These are phyloP conservation scores for Paguma larvata DNA, from an alignment of 2,797 vertebrate species.

Conservation along the genomic window DNA sequence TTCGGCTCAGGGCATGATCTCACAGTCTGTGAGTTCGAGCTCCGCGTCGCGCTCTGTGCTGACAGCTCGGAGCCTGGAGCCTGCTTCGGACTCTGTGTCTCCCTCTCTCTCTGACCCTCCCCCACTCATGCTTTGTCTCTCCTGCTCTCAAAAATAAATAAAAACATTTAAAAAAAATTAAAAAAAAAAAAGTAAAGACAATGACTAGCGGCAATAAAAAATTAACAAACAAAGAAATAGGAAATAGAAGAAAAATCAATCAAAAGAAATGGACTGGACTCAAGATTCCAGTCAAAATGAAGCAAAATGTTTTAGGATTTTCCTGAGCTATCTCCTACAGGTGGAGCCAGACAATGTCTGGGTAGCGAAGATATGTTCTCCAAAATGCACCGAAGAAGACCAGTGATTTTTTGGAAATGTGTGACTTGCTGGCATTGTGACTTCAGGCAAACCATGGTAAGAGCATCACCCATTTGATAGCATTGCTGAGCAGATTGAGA, in stretches of 20 bases:
- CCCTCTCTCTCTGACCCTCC: too few species aligned
- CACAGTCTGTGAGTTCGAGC: too few species aligned
- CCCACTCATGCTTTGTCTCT: too few species aligned
- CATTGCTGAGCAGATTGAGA: not conserved
- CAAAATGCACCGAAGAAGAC: not conserved
- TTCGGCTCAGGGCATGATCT: too few species aligned
- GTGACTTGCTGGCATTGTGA: not conserved
- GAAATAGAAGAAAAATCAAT: not conserved
- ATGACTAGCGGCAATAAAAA: not conserved
- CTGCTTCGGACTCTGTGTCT: too few species aligned
- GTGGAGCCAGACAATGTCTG: not conserved
- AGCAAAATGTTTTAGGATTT: not conserved
- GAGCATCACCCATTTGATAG: not conserved
- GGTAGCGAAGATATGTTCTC: not conserved
- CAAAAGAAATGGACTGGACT: not conserved
- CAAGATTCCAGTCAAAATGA: not conserved
- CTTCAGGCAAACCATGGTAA: not conserved
- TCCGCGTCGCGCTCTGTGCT: too few species aligned
- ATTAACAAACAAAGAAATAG: not conserved
- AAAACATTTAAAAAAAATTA: too few species aligned
- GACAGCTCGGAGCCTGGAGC: too few species aligned
- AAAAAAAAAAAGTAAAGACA: not conserved
- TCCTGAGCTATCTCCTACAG: not conserved
- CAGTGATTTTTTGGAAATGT: conserved; percentile 5
- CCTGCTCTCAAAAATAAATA: too few species aligned